These are phyloP conservation scores for Meleagris gallopavo DNA, from an alignment of 2,113 vertebrate genomes.

Conservation along the genomic window DNA sequence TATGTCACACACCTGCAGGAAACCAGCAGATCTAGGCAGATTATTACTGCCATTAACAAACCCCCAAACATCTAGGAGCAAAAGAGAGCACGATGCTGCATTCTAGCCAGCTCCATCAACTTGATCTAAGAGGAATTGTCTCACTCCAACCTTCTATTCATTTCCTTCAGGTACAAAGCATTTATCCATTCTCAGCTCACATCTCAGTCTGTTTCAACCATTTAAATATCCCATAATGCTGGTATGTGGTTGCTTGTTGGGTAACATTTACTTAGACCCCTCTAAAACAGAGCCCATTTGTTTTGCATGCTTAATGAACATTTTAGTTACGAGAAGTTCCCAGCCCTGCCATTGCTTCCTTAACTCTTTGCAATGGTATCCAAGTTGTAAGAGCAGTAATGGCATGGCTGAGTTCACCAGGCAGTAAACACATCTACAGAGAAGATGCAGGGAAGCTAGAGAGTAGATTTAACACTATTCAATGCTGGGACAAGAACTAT, in stretches of 20 bases:
- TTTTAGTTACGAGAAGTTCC: not conserved
- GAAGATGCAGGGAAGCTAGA: not conserved
- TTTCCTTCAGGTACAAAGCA: not conserved
- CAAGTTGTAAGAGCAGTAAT: not conserved
- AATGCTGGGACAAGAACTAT: not conserved
- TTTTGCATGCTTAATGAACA: not conserved
- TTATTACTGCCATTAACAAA: not conserved
- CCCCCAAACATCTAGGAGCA: not conserved
- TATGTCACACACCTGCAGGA: constrained; percentile 88
- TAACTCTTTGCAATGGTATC: not conserved
- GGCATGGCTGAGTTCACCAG: not conserved
- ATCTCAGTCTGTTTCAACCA: not conserved
- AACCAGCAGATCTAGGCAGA: not conserved
- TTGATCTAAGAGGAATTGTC: not conserved
- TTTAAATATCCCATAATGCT: not conserved
- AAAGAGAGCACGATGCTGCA: not conserved
- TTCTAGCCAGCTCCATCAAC: not conserved
- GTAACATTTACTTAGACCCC: not conserved
- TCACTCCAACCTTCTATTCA: not conserved
- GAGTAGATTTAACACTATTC: not conserved
- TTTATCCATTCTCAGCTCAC: not conserved
- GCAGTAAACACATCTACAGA: not conserved
- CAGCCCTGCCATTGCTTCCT: not conserved
- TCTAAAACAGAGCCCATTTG: not conserved
- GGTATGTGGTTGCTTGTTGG: not conserved